Evolutionary conservation across 2,113 vertebrate species (phyloP).

Genomic region (Brachionichthys hirsutus): DNA sequence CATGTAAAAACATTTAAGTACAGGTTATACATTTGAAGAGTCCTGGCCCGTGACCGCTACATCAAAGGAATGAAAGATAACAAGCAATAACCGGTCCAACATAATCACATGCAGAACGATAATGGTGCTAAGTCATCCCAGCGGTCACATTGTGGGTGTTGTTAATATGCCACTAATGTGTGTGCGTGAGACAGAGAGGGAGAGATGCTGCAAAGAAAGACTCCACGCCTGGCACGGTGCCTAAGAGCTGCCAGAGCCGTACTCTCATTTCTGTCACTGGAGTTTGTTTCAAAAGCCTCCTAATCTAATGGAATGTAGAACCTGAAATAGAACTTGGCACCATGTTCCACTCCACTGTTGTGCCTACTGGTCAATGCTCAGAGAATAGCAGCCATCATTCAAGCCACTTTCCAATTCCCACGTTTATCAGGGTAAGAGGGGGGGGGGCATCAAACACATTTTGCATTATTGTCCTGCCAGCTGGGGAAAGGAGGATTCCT

Average conservation of each 20-base stretch:
- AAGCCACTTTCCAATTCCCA: slow-evolving; percentile 65
- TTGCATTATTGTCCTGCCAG: slow-evolving; percentile 67
- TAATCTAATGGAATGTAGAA: slow-evolving; percentile 78
- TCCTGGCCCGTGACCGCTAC: neutral
- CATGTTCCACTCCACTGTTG: slow-evolving; percentile 62
- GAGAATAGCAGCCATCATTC: slow-evolving; percentile 68
- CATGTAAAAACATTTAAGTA: slow-evolving; percentile 6
- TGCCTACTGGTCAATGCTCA: slow-evolving; percentile 67
- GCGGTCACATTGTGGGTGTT: slow-evolving; percentile 57
- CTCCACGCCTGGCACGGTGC: slow-evolving; percentile 67
- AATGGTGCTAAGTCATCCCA: slow-evolving; percentile 61
- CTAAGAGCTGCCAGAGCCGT: slow-evolving; percentile 67
- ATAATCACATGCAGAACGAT: slow-evolving; percentile 47
- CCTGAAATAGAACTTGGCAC: slow-evolving; percentile 78
- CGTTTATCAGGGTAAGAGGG: slow-evolving; percentile 35
- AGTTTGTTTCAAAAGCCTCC: slow-evolving; percentile 78
- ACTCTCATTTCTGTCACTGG: slow-evolving; percentile 71
- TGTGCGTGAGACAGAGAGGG: slow-evolving; percentile 27
- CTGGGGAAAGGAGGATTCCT: slow-evolving; percentile 42
- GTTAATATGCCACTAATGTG: slow-evolving; percentile 63
- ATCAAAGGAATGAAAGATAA: slow-evolving; percentile 8
- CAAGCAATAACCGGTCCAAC: slow-evolving; percentile 21
- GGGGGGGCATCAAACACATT: slow-evolving; percentile 72
- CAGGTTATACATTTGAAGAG: slow-evolving; percentile 20
- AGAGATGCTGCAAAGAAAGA: slow-evolving; percentile 46